These are phyloP conservation scores for Brevimyrus niger DNA, from an alignment of 2,113 vertebrate species.

Conservation along the genomic window DNA sequence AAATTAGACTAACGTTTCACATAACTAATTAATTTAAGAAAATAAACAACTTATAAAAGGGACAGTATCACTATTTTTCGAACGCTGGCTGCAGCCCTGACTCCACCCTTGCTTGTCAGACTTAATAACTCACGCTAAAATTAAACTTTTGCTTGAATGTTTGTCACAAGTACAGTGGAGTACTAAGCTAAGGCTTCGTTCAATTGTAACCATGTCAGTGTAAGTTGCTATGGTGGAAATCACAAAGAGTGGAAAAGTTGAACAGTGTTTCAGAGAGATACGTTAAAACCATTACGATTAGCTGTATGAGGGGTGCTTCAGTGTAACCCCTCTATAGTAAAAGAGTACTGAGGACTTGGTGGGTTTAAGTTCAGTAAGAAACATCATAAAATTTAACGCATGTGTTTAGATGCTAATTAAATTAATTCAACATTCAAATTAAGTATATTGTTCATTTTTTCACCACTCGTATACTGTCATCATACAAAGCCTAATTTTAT, in stretches of 20 bases:
- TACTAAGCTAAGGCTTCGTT: conserved; percentile 34
- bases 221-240: conserved; percentile 59
- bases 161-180: conserved; percentile 40
- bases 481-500: not conserved
- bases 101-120: not conserved
- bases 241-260: conserved; percentile 33
- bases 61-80: too few relatives aligned
- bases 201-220: conserved; percentile 42
- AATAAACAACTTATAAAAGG: too few relatives aligned
- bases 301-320: not conserved
- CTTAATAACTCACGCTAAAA: conserved; percentile 23
- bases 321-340: not conserved
- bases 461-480: not conserved
- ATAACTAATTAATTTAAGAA: too few relatives aligned
- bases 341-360: not conserved
- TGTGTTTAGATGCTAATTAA: not conserved
- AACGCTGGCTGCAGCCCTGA: too few relatives aligned
- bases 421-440: not conserved
- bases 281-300: not conserved
- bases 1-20: too few relatives aligned
- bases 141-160: conserved; percentile 30
- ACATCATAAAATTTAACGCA: not conserved
- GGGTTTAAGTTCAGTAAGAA: not conserved
- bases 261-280: conserved; percentile 24
- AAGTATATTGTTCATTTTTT: not conserved